These are phyloP conservation scores for Benthosema pterotum DNA, from an alignment of 2,797 vertebrate genomes.

Conservation along the genomic window DNA sequence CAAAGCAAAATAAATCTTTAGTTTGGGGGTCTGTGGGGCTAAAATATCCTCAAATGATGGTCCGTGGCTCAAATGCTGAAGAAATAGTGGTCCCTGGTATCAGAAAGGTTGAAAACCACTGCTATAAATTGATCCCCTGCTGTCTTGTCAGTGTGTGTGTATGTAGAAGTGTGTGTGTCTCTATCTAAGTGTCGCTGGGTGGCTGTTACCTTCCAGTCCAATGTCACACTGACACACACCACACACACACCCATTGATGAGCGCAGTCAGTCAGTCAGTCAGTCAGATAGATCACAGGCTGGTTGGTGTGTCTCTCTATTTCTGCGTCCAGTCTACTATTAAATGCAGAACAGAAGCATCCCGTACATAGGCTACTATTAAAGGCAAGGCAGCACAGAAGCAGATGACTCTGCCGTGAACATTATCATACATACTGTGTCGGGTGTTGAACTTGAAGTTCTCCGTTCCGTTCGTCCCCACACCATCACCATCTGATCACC, in stretches of 20 bases:
- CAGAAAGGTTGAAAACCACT: too few species aligned
- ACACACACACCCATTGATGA: background rate
- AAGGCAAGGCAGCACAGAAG: too few species aligned
- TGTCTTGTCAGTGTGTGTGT: constrained; percentile 20
- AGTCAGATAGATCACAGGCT: constrained; percentile 28
- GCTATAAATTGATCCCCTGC: constrained; percentile 2
- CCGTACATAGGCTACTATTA: constrained; percentile 28
- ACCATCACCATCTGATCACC: constrained; percentile 52
- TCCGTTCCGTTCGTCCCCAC: constrained; percentile 47
- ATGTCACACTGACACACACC: too few species aligned
- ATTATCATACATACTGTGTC: constrained; percentile 47
- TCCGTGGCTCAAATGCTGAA: too few species aligned
- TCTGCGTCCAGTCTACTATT: constrained; percentile 62
- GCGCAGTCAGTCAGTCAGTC: too few species aligned
- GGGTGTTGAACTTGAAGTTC: constrained; percentile 72
- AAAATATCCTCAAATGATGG: too few species aligned
- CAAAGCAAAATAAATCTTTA: too few species aligned
- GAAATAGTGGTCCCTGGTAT: too few species aligned
- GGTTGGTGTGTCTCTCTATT: constrained; percentile 68
- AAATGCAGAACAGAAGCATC: constrained; percentile 65
- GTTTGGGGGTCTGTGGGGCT: too few species aligned
- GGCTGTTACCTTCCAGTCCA: constrained; percentile 42
- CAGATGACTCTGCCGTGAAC: constrained; percentile 37
- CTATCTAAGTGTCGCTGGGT: constrained; percentile 23
- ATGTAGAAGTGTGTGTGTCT: constrained; percentile 17